These are phyloP conservation scores for Sinopyrophorus schimmeli DNA, from an alignment of 2,888 invertebrate genomes.

Conservation along the genomic window DNA sequence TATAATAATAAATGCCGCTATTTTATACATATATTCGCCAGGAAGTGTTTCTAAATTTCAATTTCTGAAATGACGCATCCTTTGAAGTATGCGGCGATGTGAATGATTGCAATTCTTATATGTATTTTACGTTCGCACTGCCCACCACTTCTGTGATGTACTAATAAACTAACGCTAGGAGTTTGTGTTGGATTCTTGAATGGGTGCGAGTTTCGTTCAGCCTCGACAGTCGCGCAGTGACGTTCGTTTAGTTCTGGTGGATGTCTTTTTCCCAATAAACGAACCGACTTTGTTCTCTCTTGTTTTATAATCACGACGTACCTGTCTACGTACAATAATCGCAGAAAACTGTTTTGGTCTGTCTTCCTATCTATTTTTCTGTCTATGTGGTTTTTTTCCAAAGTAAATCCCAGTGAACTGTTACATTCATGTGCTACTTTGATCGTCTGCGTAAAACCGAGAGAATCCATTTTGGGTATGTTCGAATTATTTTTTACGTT, in stretches of 20 bases:
- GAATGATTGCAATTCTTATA: slow-evolving; percentile 8
- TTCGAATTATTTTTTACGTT: no score
- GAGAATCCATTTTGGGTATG: no score
- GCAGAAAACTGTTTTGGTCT: no score
- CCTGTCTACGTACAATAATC: not conserved
- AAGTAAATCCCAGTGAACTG: no score
- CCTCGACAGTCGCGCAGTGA: slow-evolving; percentile 28
- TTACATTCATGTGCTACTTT: no score
- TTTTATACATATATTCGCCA: not conserved
- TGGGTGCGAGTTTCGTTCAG: slow-evolving; percentile 33
- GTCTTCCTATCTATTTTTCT: no score
- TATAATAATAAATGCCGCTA: not conserved
- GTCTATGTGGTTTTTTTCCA: no score
- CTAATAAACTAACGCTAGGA: slow-evolving; percentile 32
- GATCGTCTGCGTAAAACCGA: no score
- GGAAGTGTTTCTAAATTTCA: not conserved
- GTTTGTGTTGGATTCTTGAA: slow-evolving; percentile 39
- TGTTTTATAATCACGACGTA: not conserved
- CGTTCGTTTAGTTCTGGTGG: slow-evolving; percentile 23
- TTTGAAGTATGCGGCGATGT: not conserved
- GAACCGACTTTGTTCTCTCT: not conserved
- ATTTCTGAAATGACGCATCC: not conserved
- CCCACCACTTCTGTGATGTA: slow-evolving; percentile 24
- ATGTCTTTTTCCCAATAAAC: slow-evolving; percentile 15
- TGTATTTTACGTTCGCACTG: slow-evolving; percentile 11